A percentile compares a stretch with the other conserved stretches of the same genome.
These are phyloP conservation scores for Chionoecetes opilio DNA, from an alignment of 1,140 invertebrate species.

Conservation along the genomic window DNA sequence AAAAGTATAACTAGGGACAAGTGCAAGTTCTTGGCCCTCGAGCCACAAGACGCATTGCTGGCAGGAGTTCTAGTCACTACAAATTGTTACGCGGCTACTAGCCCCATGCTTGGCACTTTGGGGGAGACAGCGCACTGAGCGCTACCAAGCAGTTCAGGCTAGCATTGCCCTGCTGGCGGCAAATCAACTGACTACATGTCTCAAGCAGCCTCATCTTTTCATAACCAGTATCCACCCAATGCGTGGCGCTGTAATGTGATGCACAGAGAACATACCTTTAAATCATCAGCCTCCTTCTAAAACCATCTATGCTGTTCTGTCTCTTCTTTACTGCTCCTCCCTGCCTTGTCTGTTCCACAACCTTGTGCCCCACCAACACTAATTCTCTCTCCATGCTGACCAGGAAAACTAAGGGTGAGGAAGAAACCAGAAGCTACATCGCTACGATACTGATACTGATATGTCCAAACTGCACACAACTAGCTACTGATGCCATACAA, in stretches of 20 bases:
- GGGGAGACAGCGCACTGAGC: conserved; percentile 61
- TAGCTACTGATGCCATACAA: conserved; percentile 76
- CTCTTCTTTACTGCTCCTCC: not conserved
- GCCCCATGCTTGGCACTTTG: conserved; percentile 71
- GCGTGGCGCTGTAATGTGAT: not conserved
- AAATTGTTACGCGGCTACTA: not conserved
- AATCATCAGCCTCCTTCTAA: not conserved
- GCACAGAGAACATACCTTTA: not conserved
- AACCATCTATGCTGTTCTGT: not conserved
- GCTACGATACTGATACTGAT: conserved; percentile 78
- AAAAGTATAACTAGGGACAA: not conserved
- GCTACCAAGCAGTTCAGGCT: conserved; percentile 76
- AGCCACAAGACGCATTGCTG: not conserved
- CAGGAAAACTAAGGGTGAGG: conserved; percentile 64
- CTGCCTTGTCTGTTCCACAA: not conserved
- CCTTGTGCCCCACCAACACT: not conserved
- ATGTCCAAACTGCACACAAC: conserved; percentile 78
- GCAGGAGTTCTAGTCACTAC: not conserved
- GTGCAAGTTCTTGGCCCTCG: not conserved
- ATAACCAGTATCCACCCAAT: not conserved
- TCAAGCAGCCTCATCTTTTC: conserved; percentile 71
- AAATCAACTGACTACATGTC: conserved; percentile 57
- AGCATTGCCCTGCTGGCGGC: conserved; percentile 36
- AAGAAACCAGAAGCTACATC: conserved; percentile 75
- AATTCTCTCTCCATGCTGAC: not conserved